A percentile compares a stretch with the other conserved stretches of the same genome.
These are phyloP conservation scores for Mus caroli DNA, from an alignment of 2,797 vertebrate species.

Conservation along the genomic window DNA sequence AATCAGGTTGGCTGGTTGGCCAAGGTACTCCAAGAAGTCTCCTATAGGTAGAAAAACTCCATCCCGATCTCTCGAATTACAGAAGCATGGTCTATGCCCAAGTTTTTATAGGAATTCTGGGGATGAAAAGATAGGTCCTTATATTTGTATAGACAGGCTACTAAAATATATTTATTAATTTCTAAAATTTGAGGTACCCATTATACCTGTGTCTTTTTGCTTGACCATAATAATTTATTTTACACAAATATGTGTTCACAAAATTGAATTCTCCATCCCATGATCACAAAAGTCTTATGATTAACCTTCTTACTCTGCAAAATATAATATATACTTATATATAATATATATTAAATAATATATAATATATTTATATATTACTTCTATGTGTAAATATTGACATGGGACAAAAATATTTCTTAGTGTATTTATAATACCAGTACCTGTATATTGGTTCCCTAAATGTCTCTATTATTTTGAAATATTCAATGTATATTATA, in stretches of 20 bases:
- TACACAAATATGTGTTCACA: not conserved
- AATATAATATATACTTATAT: no score
- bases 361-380: not conserved
- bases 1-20: not conserved
- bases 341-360: not conserved
- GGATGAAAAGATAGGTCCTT: not conserved
- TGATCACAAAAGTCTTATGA: not conserved
- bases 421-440: not conserved
- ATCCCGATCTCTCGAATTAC: not conserved
- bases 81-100: not conserved
- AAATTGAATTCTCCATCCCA: not conserved
- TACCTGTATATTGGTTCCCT: not conserved
- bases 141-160: not conserved
- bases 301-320: not conserved
- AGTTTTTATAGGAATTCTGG: not conserved
- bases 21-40: not conserved
- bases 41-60: no score
- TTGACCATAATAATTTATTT: not conserved
- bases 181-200: not conserved
- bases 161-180: not conserved
- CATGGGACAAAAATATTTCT: not conserved
- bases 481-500: not conserved
- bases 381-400: not conserved
- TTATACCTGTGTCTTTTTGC: not conserved
- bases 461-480: not conserved